phyloP scores from a whole-genome alignment of 2,888 invertebrate species.

The Clivina fossor region DNA sequence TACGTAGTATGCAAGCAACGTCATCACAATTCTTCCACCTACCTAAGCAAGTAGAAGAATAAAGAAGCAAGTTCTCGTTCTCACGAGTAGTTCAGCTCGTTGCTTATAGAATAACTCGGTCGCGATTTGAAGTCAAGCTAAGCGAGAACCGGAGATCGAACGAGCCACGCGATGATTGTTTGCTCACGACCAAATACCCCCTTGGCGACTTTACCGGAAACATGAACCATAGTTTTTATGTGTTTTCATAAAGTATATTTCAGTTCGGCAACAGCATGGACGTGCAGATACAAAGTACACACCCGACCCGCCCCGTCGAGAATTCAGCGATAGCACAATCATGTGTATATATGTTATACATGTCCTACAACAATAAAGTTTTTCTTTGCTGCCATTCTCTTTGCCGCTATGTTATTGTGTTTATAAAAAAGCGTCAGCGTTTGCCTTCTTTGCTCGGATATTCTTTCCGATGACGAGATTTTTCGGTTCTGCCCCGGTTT shows the following conservation, averaged over 20 bases:
- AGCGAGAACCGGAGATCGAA: conserved; percentile 16
- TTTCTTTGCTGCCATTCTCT: conserved; percentile 21
- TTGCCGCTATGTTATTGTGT: conserved; percentile 32
- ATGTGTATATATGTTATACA: conserved; percentile 16
- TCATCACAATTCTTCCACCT: too few relatives aligned
- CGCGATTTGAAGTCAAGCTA: conserved; percentile 11
- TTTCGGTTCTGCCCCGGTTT: background rate
- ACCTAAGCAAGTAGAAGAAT: too few relatives aligned
- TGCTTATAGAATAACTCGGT: conserved; percentile 20
- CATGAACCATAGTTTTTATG: conserved; percentile 34
- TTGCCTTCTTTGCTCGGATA: too few relatives aligned
- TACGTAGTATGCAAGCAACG: too few relatives aligned
- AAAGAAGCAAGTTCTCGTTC: too few relatives aligned
- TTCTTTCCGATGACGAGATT: conserved; percentile 25
- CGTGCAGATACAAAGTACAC: conserved; percentile 12
- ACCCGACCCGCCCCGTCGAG: conserved; percentile 10
- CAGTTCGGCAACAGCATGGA: background rate
- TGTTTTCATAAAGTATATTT: conserved; percentile 32
- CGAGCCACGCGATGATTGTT: conserved; percentile 31
- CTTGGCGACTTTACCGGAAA: conserved; percentile 33
- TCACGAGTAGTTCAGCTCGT: too few relatives aligned
- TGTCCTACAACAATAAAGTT: conserved; percentile 28
- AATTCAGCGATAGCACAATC: conserved; percentile 23
- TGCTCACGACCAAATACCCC: conserved; percentile 31
- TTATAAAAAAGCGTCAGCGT: conserved; percentile 20